Evolutionary conservation across 2,888 invertebrate species (phyloP).

Genomic region (Agrenia bidenticulata): DNA sequence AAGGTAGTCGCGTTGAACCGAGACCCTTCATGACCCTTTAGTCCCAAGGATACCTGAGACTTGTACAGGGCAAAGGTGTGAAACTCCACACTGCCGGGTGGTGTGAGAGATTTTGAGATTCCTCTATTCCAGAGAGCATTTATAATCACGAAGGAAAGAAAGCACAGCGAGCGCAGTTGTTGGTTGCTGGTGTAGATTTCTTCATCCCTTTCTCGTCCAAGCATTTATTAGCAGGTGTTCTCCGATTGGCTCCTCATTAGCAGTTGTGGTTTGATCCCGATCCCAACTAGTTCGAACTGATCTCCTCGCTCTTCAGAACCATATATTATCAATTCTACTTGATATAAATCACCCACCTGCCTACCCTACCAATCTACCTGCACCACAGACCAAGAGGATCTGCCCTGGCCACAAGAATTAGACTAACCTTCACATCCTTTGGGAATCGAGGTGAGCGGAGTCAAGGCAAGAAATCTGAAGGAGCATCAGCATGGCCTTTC

Average conservation of each 20-base stretch:
- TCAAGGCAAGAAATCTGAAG: no score
- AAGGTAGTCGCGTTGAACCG: no score
- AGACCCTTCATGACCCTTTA: conserved; percentile 13
- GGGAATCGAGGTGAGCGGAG: no score
- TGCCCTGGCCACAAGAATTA: background rate
- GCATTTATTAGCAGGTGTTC: conserved; percentile 47
- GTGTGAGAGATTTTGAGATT: background rate
- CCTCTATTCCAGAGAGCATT: background rate
- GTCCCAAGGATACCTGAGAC: conserved; percentile 6
- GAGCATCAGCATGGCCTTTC: no score
- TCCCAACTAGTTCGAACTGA: conserved; percentile 42
- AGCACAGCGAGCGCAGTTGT: conserved; percentile 13
- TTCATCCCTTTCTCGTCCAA: conserved; percentile 21
- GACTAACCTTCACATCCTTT: no score
- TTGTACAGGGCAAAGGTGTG: conserved; percentile 21
- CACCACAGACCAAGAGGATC: background rate
- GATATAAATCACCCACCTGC: background rate
- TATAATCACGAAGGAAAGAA: conserved; percentile 14
- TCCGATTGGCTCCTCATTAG: conserved; percentile 45
- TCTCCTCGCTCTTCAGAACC: conserved; percentile 3
- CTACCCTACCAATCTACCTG: background rate
- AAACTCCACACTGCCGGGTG: conserved; percentile 23
- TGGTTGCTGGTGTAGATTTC: conserved; percentile 24
- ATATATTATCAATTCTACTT: background rate
- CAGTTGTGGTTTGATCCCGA: conserved; percentile 48